Evolutionary conservation across 92 coral and sea anemone species (phyloP), one percentile per base, ranked within the genome.

Genomic region (Blastomussa wellsi): DNA sequence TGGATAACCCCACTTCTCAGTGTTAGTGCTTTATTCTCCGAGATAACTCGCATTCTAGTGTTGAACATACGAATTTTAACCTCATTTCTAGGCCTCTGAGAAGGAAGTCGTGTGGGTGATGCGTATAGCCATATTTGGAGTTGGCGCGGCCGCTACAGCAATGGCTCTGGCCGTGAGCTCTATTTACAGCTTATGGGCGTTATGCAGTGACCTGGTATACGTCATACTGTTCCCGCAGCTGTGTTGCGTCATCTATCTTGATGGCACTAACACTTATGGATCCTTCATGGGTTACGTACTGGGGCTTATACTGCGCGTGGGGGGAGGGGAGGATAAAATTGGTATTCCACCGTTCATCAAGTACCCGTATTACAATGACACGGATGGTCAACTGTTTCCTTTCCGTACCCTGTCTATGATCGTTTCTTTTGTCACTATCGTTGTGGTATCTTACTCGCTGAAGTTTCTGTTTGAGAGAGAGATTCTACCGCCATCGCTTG

Each of bases 141-240:
- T 94, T 74, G 98, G 98, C 37, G 79, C 89, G 59, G 76, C 91
- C 33, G 97, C 98, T 26, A 94, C 98, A 15, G 84, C 92, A 64
- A 89, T 96, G 94, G 98, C 96, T 24, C 87, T 96, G 72, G 88
- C 90, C 0, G 98, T 96, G 71, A 36, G 80, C 44, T 96, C 98
- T 55, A 90, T 96, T 81, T 93, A 95, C 93, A 74, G 91, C 60
- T 88, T 96, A 78, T 96, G 91, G 88, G 91, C 84, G 49, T 82
- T 96, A 80, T 94, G 98, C 77, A 90, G 95, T 29, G 98, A 94
- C 86, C 78, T 96, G 86, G 98, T 96, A 14, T 94, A 94, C 90
- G 98, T 93, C 29, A 90, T 94, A 81, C 91, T 96, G 37, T 96
- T 96, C 85, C 98, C 98, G 2, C 98, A 96, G 81, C 95, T 96